These are phyloP conservation scores for Luperina nickerlii DNA, from an alignment of 2,888 invertebrate genomes.

Conservation along the genomic window DNA sequence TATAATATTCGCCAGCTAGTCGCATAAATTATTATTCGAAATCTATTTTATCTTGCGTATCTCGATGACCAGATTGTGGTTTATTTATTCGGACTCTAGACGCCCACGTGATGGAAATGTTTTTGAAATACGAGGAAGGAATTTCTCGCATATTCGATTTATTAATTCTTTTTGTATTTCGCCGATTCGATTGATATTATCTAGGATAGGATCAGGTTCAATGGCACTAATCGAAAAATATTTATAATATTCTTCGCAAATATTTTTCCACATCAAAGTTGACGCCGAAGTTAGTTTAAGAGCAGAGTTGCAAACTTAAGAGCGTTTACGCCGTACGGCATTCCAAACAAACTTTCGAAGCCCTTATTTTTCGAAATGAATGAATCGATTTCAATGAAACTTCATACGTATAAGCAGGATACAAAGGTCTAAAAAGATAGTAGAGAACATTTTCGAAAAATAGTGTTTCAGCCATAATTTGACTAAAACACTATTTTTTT, in stretches of 20 bases:
- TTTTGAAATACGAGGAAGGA: slow-evolving; percentile 40
- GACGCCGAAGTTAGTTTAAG: not conserved
- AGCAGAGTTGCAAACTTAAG: too few relatives aligned
- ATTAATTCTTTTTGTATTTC: slow-evolving; percentile 16
- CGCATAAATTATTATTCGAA: slow-evolving; percentile 79
- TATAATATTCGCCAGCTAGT: slow-evolving; percentile 80
- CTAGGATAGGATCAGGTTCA: slow-evolving; percentile 7
- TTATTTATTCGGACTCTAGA: slow-evolving; percentile 76
- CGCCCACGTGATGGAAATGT: slow-evolving; percentile 68
- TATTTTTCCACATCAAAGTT: slow-evolving; percentile 1
- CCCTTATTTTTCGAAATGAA: too few relatives aligned
- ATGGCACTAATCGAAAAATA: not conserved
- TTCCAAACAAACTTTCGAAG: too few relatives aligned
- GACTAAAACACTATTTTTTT: too few relatives aligned
- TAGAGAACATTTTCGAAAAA: too few relatives aligned
- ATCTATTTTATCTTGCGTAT: slow-evolving; percentile 80
- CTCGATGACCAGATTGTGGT: slow-evolving; percentile 74
- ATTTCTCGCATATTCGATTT: slow-evolving; percentile 33
- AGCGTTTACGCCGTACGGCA: too few relatives aligned
- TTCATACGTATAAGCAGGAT: too few relatives aligned
- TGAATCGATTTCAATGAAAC: too few relatives aligned
- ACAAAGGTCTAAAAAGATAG: too few relatives aligned
- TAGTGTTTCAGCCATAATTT: too few relatives aligned
- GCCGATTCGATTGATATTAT: slow-evolving; percentile 14
- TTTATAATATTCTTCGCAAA: not conserved